Percentiles rank a stretch among this genome's conserved stretches.
Evolutionary conservation across 2,888 invertebrate genomes (phyloP).

Genomic region (Amblyteles armatorius): DNA sequence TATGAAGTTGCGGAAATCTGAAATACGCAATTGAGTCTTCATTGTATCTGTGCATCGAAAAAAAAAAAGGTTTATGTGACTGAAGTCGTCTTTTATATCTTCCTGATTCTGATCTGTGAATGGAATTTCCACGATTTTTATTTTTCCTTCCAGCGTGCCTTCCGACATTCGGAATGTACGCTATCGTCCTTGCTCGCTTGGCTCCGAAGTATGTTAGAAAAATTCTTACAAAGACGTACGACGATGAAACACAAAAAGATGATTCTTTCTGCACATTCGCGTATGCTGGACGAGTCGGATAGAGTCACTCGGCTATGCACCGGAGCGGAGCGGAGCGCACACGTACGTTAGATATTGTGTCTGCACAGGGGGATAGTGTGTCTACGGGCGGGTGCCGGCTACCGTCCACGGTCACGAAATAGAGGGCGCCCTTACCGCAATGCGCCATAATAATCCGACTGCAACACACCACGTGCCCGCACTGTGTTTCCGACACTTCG

Average conservation of each 20-base stretch:
- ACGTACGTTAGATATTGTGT: constrained; percentile 18
- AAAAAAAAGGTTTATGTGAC: background rate
- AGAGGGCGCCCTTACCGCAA: constrained; percentile 78
- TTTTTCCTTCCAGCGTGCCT: background rate
- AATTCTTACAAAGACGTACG: constrained; percentile 1
- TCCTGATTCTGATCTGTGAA: background rate
- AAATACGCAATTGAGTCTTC: background rate
- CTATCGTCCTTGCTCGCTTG: background rate
- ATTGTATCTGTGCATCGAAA: background rate
- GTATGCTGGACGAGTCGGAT: background rate
- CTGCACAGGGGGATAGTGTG: constrained; percentile 24
- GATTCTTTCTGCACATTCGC: constrained; percentile 20
- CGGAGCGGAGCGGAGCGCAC: constrained; percentile 3
- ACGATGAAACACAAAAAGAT: constrained; percentile 45
- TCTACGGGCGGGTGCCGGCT: constrained; percentile 59
- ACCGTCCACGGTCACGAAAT: constrained; percentile 74
- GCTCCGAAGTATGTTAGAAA: background rate
- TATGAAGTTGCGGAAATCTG: background rate
- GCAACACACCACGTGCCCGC: constrained; percentile 57
- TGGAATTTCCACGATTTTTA: background rate
- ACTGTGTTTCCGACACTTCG: constrained; percentile 7
- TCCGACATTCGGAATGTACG: background rate
- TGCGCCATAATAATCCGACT: constrained; percentile 75
- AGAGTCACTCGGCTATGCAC: constrained; percentile 52
- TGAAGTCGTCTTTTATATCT: background rate